These are phyloP conservation scores for Stichodactyla helianthus DNA, from an alignment of 64 coral and sea anemone genomes.

Conservation along the genomic window DNA sequence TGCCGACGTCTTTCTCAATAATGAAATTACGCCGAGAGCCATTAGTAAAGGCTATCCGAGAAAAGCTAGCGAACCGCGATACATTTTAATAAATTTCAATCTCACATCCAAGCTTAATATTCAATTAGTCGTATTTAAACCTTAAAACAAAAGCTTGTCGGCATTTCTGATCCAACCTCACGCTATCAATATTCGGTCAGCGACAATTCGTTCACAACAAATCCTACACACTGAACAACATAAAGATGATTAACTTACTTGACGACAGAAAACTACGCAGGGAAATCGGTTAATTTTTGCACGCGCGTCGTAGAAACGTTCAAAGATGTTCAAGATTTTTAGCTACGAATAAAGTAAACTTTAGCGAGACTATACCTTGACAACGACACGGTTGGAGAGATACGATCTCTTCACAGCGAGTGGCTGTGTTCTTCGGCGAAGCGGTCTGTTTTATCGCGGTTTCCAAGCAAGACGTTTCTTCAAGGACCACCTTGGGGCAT, in stretches of 20 bases:
- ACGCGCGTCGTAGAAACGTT: background rate
- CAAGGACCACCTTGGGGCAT: background rate
- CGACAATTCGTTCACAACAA: background rate
- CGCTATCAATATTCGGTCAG: conserved; percentile 40
- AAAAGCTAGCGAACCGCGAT: conserved; percentile 7
- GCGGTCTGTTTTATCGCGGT: conserved; percentile 12
- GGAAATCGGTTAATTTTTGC: background rate
- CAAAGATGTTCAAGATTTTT: background rate
- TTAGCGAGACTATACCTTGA: conserved; percentile 50
- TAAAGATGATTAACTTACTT: conserved; percentile 1
- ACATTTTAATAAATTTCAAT: conserved; percentile 62
- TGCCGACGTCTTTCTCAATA: background rate
- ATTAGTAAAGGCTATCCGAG: background rate
- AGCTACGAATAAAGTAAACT: background rate
- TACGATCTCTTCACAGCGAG: conserved; percentile 64
- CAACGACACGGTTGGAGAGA: conserved; percentile 77
- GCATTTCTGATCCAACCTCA: conserved; percentile 38
- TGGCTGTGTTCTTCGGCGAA: conserved; percentile 29
- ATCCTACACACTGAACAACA: background rate
- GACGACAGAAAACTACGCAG: background rate
- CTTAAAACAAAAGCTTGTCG: conserved; percentile 87
- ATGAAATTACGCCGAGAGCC: conserved; percentile 6
- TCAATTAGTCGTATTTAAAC: conserved; percentile 95
- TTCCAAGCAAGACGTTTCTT: background rate
- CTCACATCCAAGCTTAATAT: conserved; percentile 72